Conservation (phyloP, 2,113 vertebrate genomes). For the Carassius gibelio region DNA sequence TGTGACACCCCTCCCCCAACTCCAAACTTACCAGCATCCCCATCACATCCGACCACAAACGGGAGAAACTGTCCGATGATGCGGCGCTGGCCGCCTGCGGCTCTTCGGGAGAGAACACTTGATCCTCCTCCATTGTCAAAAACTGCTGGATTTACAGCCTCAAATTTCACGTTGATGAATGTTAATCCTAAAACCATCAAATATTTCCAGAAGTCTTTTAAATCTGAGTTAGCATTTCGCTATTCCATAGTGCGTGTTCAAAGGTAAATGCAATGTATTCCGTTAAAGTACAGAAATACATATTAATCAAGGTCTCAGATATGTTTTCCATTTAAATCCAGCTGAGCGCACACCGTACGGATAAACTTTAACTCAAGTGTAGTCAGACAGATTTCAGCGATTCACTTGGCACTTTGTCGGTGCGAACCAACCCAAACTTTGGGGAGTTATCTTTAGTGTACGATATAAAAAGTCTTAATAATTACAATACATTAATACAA, state of each 20-base stretch:
- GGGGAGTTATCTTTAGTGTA: background rate
- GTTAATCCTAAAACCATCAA: conserved; percentile 51
- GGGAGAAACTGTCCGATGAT: conserved; percentile 83
- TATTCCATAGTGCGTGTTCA: conserved; percentile 1
- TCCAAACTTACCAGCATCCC: conserved; percentile 90
- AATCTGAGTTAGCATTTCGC: background rate
- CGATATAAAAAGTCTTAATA: background rate
- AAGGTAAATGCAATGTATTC: background rate
- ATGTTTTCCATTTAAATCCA: conserved; percentile 30
- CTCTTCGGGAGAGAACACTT: conserved; percentile 59
- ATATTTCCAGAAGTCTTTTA: conserved; percentile 12
- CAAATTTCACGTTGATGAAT: background rate
- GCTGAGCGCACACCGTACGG: background rate
- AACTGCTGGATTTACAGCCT: conserved; percentile 10
- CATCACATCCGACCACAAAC: conserved; percentile 94
- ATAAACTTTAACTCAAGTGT: conserved; percentile 33
- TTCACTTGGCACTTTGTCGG: conserved; percentile 3
- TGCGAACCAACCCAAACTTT: conserved; percentile 28
- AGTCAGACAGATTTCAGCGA: conserved; percentile 2
- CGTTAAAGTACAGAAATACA: background rate
- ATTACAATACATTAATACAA: background rate
- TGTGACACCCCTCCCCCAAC: conserved; percentile 46
- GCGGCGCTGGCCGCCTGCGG: conserved; percentile 65
- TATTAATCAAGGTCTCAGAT: background rate
- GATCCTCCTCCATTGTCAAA: conserved; percentile 77